Evolutionary conservation across 2,888 invertebrate genomes (phyloP).

Genomic region (Papilio demoleus): DNA sequence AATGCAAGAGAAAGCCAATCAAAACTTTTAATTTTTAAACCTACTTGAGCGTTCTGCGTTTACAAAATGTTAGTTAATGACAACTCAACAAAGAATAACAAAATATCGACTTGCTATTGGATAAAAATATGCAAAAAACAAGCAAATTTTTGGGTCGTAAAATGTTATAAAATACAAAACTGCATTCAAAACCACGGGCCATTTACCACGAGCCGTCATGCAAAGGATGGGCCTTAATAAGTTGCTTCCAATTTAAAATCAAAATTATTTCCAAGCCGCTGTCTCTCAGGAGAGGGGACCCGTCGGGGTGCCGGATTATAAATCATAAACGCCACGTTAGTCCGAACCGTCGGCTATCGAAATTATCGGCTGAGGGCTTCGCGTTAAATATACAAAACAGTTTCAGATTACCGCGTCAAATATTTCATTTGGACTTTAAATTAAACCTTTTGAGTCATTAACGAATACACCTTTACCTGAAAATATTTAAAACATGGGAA

Average conservation of each 20-base stretch:
- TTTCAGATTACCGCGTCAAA: constrained; percentile 75
- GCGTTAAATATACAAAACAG: constrained; percentile 78
- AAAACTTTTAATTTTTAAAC: not conserved
- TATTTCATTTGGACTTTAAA: constrained; percentile 69
- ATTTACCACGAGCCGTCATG: constrained; percentile 62
- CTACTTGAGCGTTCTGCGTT: not conserved
- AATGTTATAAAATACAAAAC: constrained; percentile 17
- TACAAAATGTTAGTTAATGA: not conserved
- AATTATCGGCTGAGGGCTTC: constrained; percentile 75
- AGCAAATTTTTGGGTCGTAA: not conserved
- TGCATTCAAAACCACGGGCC: constrained; percentile 37
- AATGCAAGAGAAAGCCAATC: not conserved
- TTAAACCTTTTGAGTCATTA: constrained; percentile 69
- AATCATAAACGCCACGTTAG: constrained; percentile 81
- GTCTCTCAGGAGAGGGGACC: constrained; percentile 73
- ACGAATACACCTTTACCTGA: constrained; percentile 46
- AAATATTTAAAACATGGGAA: constrained; percentile 24
- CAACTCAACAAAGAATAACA: not conserved
- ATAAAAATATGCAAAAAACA: constrained; percentile 18
- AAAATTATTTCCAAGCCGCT: constrained; percentile 75
- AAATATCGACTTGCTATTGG: not conserved
- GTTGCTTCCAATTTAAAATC: constrained; percentile 78
- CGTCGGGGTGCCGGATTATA: constrained; percentile 77
- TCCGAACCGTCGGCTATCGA: constrained; percentile 65
- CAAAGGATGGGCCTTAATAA: constrained; percentile 70